phyloP scores from a whole-genome alignment of 2,113 vertebrate species.

The Choloepus hoffmanni region DNA sequence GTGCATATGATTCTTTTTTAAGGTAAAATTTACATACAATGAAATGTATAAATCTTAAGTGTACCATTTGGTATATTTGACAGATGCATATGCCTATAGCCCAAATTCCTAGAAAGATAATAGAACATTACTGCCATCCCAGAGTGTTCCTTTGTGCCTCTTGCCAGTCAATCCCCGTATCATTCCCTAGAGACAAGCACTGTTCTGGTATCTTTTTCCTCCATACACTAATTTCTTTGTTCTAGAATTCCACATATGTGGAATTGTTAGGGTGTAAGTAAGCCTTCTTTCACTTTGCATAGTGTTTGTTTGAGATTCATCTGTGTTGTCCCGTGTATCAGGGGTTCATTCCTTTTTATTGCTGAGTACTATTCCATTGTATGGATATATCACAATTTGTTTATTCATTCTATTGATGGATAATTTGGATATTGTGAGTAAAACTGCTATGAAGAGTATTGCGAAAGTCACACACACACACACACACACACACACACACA shows the following conservation, averaged over 20 bases:
- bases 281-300: background rate
- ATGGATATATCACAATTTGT: slow-evolving; percentile 9
- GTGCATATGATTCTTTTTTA: background rate
- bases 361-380: background rate
- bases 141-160: background rate
- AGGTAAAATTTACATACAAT: background rate
- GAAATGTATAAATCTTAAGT: slow-evolving; percentile 36
- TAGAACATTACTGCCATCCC: background rate
- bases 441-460: slow-evolving; percentile 12
- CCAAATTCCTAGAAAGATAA: background rate
- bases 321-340: background rate
- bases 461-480: background rate
- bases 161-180: background rate
- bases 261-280: background rate
- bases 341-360: background rate
- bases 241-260: slow-evolving; percentile 38
- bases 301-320: background rate
- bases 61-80: slow-evolving; percentile 1
- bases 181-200: background rate
- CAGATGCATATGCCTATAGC: background rate
- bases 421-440: background rate
- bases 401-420: slow-evolving; percentile 21
- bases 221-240: background rate
- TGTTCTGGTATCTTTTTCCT: slow-evolving; percentile 6
- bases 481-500: too few relatives aligned